phyloP scores from a whole-genome alignment of 2,888 invertebrate species.

The Eupithecia subumbrata region DNA sequence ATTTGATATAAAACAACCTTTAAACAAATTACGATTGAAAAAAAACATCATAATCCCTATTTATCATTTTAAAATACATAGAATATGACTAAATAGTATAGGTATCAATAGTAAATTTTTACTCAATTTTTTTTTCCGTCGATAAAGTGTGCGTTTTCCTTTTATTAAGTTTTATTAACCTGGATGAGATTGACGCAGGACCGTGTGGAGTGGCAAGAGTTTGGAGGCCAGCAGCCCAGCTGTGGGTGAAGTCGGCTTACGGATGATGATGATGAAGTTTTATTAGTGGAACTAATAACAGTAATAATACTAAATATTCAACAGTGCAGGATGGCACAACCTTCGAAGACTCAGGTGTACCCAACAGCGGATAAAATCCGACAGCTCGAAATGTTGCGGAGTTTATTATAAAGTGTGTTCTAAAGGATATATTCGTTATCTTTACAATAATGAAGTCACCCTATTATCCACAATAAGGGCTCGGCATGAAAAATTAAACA shows the following conservation, averaged over 20 bases:
- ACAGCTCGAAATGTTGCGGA: background rate
- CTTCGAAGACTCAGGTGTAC: background rate
- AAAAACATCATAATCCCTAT: no score
- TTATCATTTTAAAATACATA: no score
- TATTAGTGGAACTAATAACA: no score
- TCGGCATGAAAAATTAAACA: constrained; percentile 62
- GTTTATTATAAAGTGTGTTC: background rate
- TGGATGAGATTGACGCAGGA: no score
- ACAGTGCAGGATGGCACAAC: background rate
- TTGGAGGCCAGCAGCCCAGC: no score
- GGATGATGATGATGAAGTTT: no score
- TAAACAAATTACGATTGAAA: background rate
- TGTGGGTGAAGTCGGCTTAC: no score
- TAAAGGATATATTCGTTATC: background rate
- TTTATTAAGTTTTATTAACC: no score
- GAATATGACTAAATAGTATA: no score
- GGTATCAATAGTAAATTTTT: background rate
- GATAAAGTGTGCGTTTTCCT: background rate
- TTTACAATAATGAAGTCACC: constrained; percentile 26
- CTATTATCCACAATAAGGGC: constrained; percentile 53
- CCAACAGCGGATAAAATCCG: background rate
- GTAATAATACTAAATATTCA: background rate
- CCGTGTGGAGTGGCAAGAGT: no score
- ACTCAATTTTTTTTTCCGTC: background rate
- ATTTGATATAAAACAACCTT: background rate